Evolutionary conservation across 92 coral and sea anemone genomes (phyloP).

Genomic region (Blastomussa wellsi): DNA sequence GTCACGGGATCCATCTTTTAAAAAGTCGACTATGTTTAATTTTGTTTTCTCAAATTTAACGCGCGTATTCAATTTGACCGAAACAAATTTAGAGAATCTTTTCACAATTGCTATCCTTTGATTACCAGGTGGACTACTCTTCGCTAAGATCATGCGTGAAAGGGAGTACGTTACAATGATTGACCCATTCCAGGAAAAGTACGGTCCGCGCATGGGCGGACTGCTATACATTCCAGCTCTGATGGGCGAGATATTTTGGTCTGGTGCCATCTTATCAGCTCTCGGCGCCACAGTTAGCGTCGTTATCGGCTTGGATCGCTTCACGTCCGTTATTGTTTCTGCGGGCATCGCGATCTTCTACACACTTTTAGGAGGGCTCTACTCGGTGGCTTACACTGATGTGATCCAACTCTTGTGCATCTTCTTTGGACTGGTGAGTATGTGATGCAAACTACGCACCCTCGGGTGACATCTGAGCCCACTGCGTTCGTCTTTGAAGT

Average conservation of each 20-base stretch:
- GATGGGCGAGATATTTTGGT: conserved; percentile 93
- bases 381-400: conserved; percentile 94
- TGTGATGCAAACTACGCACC: too few species aligned
- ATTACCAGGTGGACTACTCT: conserved; percentile 74
- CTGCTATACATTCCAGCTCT: conserved; percentile 89
- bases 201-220: conserved; percentile 90
- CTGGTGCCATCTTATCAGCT: conserved; percentile 92
- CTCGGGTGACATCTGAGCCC: too few species aligned
- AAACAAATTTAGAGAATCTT: too few species aligned
- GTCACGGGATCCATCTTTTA: too few species aligned
- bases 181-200: conserved; percentile 88
- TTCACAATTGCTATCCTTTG: neutral
- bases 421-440: conserved; percentile 88
- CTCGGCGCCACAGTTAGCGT: conserved; percentile 95
- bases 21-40: too few species aligned
- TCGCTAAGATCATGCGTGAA: conserved; percentile 89
- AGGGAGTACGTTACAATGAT: conserved; percentile 84
- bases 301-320: conserved; percentile 72
- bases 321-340: conserved; percentile 73
- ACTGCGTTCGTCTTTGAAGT: too few species aligned
- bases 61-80: too few species aligned
- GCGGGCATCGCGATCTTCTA: conserved; percentile 84
- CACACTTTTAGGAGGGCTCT: conserved; percentile 89
- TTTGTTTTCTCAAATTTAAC: too few species aligned
- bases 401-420: conserved; percentile 89